Evolutionary conservation across 2,113 vertebrate genomes (phyloP).

Genomic region (Lampris incognitus): DNA sequence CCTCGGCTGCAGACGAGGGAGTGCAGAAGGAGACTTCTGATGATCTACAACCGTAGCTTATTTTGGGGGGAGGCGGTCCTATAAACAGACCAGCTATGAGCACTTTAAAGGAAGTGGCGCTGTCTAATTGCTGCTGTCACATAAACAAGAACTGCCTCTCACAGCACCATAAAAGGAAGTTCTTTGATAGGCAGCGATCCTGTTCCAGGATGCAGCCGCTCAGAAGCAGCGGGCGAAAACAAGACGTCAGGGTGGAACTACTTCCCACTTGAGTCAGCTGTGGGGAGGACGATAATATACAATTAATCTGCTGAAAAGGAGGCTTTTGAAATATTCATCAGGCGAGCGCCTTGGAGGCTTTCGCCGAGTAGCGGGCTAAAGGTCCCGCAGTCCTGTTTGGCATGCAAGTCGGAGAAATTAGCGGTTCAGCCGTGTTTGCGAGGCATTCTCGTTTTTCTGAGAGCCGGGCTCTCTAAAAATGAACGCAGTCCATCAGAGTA

Average conservation of each 20-base stretch:
- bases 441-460: slow-evolving; percentile 57
- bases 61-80: background rate
- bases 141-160: slow-evolving; percentile 43
- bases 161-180: slow-evolving; percentile 73
- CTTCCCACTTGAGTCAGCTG: slow-evolving; percentile 49
- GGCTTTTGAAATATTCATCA: slow-evolving; percentile 57
- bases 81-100: background rate
- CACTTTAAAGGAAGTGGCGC: background rate
- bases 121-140: slow-evolving; percentile 26
- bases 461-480: slow-evolving; percentile 66
- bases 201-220: slow-evolving; percentile 51
- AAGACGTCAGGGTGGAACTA: slow-evolving; percentile 67
- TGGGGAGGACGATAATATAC: slow-evolving; percentile 51
- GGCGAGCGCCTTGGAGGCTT: slow-evolving; percentile 40
- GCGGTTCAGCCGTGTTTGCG: slow-evolving; percentile 56
- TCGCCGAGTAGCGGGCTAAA: slow-evolving; percentile 60
- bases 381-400: slow-evolving; percentile 49
- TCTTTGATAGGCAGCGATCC: slow-evolving; percentile 22
- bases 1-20: background rate
- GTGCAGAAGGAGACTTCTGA: background rate
- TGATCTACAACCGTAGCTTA: background rate
- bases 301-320: slow-evolving; percentile 62
- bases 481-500: slow-evolving; percentile 69
- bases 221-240: slow-evolving; percentile 58
- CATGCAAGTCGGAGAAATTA: slow-evolving; percentile 49